Evolutionary conservation across 2,113 vertebrate genomes (phyloP).

Genomic region (Reinhardtius hippoglossoides): DNA sequence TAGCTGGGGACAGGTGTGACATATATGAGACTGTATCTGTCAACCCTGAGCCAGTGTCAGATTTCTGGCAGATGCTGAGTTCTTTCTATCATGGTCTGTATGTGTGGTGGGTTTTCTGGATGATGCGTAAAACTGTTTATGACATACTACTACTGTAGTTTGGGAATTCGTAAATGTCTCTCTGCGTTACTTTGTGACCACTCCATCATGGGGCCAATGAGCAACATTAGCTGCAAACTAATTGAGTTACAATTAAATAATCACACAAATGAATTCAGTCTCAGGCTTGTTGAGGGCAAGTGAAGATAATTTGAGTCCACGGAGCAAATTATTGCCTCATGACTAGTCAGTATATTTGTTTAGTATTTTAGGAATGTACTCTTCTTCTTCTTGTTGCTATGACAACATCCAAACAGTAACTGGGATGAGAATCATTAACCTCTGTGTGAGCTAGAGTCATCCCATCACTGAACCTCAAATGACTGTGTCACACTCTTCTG

Average conservation of each 20-base stretch:
- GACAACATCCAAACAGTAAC: not conserved
- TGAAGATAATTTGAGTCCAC: constrained; percentile 8
- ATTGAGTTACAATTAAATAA: constrained; percentile 25
- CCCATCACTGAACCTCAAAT: not conserved
- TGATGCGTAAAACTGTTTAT: constrained; percentile 15
- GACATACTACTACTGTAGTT: no score
- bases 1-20: constrained; percentile 41
- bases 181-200: not conserved
- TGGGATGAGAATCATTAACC: not conserved
- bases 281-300: constrained; percentile 12
- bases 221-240: constrained; percentile 8
- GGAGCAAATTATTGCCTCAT: not conserved
- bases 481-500: not conserved
- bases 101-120: not conserved
- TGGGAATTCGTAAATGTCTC: no score
- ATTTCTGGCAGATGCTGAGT: constrained; percentile 50
- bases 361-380: not conserved
- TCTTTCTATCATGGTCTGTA: not conserved
- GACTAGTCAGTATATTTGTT: not conserved
- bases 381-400: not conserved
- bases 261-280: constrained; percentile 31
- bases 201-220: not conserved
- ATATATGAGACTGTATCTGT: constrained; percentile 1
- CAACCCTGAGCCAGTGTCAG: constrained; percentile 21
- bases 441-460: not conserved